phyloP scores from a whole-genome alignment of 2,797 vertebrate species.

The Danio choprae region DNA sequence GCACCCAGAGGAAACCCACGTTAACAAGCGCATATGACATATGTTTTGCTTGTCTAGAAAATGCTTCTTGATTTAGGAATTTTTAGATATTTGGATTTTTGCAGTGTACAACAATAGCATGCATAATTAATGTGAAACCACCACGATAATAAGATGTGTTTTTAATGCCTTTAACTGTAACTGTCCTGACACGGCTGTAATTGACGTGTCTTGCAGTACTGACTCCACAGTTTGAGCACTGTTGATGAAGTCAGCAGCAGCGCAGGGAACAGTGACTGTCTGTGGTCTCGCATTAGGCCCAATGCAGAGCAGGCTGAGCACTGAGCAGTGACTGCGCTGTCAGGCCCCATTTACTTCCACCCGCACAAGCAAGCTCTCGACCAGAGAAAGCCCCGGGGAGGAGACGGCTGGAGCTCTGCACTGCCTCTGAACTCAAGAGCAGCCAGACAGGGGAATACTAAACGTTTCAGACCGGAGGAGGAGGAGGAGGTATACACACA shows the following conservation, averaged over 20 bases:
- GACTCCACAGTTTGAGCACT: constrained; percentile 21
- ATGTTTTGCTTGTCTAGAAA: too few species aligned
- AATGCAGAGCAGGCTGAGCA: constrained; percentile 49
- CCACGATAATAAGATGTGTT: too few species aligned
- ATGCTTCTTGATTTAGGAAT: too few species aligned
- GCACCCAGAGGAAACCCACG: too few species aligned
- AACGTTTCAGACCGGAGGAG: background rate
- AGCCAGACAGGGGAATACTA: constrained; percentile 45
- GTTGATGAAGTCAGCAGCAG: background rate
- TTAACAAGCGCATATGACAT: too few species aligned
- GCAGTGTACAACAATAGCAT: too few species aligned
- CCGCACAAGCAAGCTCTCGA: constrained; percentile 63
- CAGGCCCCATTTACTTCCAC: constrained; percentile 67
- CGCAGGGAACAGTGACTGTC: constrained; percentile 32
- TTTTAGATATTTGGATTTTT: too few species aligned
- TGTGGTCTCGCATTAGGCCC: constrained; percentile 51
- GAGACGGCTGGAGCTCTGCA: constrained; percentile 65
- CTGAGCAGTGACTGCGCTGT: constrained; percentile 64
- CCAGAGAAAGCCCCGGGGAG: constrained; percentile 66
- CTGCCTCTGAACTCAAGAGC: constrained; percentile 61
- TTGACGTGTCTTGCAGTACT: constrained; percentile 48
- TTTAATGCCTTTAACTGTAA: too few species aligned
- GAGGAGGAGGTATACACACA: background rate
- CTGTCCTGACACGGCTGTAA: constrained; percentile 43
- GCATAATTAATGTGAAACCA: too few species aligned